Evolutionary conservation across 1,140 invertebrate genomes (phyloP), one percentile per base, ranked within the genome.

Genomic region (Dinoponera quadriceps): DNA sequence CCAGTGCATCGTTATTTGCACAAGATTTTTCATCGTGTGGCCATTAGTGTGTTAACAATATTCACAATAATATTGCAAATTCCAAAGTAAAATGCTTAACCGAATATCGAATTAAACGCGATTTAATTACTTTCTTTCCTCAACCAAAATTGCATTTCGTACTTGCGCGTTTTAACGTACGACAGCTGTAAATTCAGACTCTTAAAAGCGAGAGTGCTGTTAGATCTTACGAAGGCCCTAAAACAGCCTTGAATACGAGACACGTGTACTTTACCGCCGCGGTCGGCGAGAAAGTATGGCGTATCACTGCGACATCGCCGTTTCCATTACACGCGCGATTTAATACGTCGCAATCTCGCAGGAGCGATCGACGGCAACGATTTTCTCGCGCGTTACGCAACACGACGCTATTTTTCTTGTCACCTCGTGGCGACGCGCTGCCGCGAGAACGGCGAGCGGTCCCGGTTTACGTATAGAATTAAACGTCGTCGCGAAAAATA

Each of bases 281-380:
- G 69, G 63, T 54, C 51, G 51, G n/a, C 65, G 51, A 80, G 22
- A 71, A 80, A 57, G 33, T 59, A 71, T 38, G 14, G 65, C 51
- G 65, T 80, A 69, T 80, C 75, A 80, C 65, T 59, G 51, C 54
- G 38, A 80, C 75, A 57, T 59, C 65, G 65, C 51, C 51, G 63
- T 71, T 80, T 80, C 75, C 33, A 80, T 80, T 80, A 80, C 65
- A 80, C 54, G 65, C 75, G 38, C 75, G 65, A 80, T 80, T 80
- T 80, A 80, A 80, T 80, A 80, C 75, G 75, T 80, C 75, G 75
- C 75, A 80, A 80, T 80, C 75, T 80, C 33, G 65, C 75, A 69
- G 33, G 48, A 80, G 68, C 75, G 59, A 80, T 80, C 22, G 65
- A 69, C 75, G 75, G 65, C 75, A 80, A 80, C 51, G 51, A 80